A percentile compares a stretch with the other conserved stretches of the same genome.
phyloP scores from a whole-genome alignment of 1,140 invertebrate species.

The Tachypleus tridentatus region DNA sequence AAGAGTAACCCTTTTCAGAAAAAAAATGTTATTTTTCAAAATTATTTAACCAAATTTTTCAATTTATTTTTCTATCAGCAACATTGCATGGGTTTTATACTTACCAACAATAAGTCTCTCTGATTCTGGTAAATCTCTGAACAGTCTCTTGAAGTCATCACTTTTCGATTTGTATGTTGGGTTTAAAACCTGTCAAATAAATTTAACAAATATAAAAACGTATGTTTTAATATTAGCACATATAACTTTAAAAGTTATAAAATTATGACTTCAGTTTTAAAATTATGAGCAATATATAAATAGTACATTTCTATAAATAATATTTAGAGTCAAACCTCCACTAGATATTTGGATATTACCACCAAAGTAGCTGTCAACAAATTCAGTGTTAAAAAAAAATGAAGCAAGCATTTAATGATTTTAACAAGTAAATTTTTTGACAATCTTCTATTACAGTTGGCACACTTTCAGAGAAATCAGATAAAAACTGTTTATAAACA shows the following conservation, averaged over 20 bases:
- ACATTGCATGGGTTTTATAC: constrained; percentile 34
- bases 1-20: constrained; percentile 48
- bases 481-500: no score
- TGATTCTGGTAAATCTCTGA: constrained; percentile 79
- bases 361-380: background rate
- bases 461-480: no score
- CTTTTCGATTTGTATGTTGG: constrained; percentile 86
- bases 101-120: constrained; percentile 85
- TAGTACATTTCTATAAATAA: no score
- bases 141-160: constrained; percentile 82
- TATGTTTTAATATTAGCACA: background rate
- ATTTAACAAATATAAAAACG: background rate
- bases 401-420: no score
- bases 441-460: no score
- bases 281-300: background rate
- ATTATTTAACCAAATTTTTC: constrained; percentile 86
- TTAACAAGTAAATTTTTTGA: no score
- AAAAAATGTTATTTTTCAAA: constrained; percentile 82
- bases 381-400: background rate
- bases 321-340: background rate
- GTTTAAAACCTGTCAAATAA: constrained; percentile 50
- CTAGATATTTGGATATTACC: background rate
- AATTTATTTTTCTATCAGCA: constrained; percentile 88
- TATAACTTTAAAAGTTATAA: background rate
- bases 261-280: no score